Conservation (phyloP, 2,888 invertebrate species). For the Clitarchus hookeri region DNA sequence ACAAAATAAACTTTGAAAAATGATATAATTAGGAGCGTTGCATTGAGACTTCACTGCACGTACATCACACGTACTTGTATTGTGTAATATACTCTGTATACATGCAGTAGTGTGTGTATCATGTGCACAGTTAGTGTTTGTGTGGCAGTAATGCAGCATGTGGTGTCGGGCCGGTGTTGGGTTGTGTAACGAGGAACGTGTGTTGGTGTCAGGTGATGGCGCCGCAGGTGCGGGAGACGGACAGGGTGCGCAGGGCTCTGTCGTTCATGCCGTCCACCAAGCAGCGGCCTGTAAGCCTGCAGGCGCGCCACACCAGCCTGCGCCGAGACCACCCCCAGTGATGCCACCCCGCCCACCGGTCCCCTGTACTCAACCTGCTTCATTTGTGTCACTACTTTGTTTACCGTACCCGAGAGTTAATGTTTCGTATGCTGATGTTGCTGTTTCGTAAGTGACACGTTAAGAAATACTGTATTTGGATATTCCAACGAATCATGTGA, state of each 20-base stretch:
- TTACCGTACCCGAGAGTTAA: too few relatives aligned
- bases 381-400: too few relatives aligned
- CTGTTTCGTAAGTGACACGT: too few relatives aligned
- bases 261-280: conserved; percentile 72
- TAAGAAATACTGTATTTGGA: too few relatives aligned
- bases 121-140: neutral
- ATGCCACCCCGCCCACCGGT: neutral
- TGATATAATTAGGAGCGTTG: too few relatives aligned
- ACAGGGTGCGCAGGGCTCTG: conserved; percentile 67
- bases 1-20: too few relatives aligned
- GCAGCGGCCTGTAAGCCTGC: conserved; percentile 55
- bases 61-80: neutral
- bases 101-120: too few relatives aligned
- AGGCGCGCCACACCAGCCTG: conserved; percentile 51
- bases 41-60: too few relatives aligned
- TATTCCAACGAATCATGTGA: too few relatives aligned
- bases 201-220: conserved; percentile 55
- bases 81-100: too few relatives aligned
- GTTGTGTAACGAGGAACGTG: neutral
- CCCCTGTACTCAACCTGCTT: neutral
- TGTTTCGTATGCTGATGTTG: too few relatives aligned
- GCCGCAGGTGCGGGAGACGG: conserved; percentile 58
- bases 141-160: neutral
- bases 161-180: conserved; percentile 45
- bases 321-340: conserved; percentile 40